phyloP scores from a whole-genome alignment of 2,113 vertebrate genomes.

The Bos taurus region ARS-UCD2.0 NC_082638.1:6737001-6737500 shows the following conservation, averaged over 20 bases:
- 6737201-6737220: accelerated
- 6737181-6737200: neutral
- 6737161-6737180: neutral
- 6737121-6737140: accelerated
- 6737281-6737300: neutral
- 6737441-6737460: accelerated
- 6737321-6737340: neutral
- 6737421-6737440: accelerated
- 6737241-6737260: neutral
- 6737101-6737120: accelerated
- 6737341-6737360: neutral
- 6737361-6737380: accelerated
- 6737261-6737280: too few species aligned
- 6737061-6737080: accelerated
- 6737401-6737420: neutral
- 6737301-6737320: neutral
- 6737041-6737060: accelerated
- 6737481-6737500: neutral
- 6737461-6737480: neutral
- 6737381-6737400: accelerated
- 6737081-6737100: accelerated
- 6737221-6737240: neutral
- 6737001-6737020: accelerated
- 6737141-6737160: neutral
- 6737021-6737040: accelerated